Evolutionary conservation across 2,113 vertebrate species (phyloP), one percentile per base, ranked within the genome.

Genomic region (Lophura nycthemera): DNA sequence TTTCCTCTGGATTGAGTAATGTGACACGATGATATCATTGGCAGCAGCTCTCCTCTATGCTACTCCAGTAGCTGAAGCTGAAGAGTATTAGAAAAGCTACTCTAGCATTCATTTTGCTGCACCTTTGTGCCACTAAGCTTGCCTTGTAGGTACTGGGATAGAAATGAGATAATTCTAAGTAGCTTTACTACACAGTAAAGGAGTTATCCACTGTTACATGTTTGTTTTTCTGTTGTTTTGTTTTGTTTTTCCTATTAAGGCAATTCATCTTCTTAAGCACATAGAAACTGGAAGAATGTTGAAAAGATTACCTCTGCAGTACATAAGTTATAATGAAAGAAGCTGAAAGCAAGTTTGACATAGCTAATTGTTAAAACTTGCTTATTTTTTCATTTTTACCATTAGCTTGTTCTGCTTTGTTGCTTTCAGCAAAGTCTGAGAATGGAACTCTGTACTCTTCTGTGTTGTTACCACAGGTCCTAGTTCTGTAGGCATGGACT

Each of bases 401-500:
- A 7, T 81, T 81, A 59, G 43, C 22, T 52, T 91, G 5, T 38
- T 88, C 43, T 88, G 36, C 64, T 79, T 43, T 73, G 22, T 74
- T 88, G 32, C 13, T 91, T 81, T 77, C 71, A 84, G 50, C n/a
- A 89, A 56, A 71, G 34, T 47, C 52, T 57, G 50, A 95, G n/a
- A 95, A 65, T 66, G 78, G 66, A 92, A 65, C 22, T 95, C 36
- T 90, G 11, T 61, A 4, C 30, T 88, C 25, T 76, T 87, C 18
- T 91, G 1, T 83, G 43, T 87, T 95, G 27, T 77, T 67, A 57
- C 61, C 90, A 21, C 86, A 99, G 99, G 99, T 91, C 98, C 98
- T 92, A 97, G 97, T 73, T 99, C 99, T 89, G 69, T 99, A 56
- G 99, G 99, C 11, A 76, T 98, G 77, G 99, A 99, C 97, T 96